phyloP scores from a whole-genome alignment of 2,113 vertebrate genomes.

The Dolichallabes microphthalmus region DNA sequence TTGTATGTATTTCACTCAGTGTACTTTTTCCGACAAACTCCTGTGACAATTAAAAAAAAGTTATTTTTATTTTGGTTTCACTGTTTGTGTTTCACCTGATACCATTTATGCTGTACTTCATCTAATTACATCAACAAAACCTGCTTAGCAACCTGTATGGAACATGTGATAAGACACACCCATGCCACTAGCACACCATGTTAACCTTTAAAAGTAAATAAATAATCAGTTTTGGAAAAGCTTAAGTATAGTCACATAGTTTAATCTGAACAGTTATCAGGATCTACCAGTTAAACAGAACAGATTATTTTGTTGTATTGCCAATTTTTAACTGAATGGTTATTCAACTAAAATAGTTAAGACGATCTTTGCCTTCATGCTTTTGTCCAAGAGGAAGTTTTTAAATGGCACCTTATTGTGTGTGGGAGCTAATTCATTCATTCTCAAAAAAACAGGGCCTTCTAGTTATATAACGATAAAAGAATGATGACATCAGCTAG shows the following conservation, averaged over 20 bases:
- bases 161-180: neutral
- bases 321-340: neutral
- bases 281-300: neutral
- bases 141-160: slow-evolving; percentile 9
- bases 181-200: neutral
- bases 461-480: neutral
- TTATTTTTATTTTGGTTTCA: neutral
- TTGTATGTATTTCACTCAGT: neutral
- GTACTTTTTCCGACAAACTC: neutral
- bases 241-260: neutral
- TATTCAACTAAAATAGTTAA: neutral
- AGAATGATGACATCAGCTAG: neutral
- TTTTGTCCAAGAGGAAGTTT: neutral
- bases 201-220: neutral
- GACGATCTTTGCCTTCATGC: neutral
- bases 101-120: neutral
- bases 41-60: neutral
- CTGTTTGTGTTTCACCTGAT: neutral
- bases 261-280: neutral
- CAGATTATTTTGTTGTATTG: neutral
- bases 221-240: neutral
- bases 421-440: neutral
- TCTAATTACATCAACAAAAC: neutral
- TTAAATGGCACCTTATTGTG: neutral
- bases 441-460: slow-evolving; percentile 9